phyloP scores from a whole-genome alignment of 2,797 vertebrate genomes.

The Chelonia mydas region DNA sequence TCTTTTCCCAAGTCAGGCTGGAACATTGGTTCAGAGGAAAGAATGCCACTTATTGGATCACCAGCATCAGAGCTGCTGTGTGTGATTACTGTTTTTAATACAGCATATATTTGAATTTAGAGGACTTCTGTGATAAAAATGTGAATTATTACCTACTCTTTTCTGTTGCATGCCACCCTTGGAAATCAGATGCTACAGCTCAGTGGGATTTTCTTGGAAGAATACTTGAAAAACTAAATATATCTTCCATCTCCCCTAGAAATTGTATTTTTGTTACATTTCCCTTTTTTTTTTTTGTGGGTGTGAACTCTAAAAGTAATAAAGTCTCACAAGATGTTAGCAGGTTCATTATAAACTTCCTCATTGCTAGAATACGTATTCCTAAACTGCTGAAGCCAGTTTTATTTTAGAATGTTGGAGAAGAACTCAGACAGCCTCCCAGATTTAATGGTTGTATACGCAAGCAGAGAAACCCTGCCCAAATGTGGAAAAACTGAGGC shows the following conservation, averaged over 20 bases:
- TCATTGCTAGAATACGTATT: neutral
- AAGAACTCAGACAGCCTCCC: neutral
- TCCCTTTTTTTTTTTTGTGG: neutral
- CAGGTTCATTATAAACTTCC: neutral
- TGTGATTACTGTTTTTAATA: neutral
- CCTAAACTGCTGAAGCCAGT: neutral
- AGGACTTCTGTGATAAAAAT: neutral
- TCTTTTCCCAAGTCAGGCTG: neutral
- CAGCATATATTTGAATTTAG: conserved; percentile 17
- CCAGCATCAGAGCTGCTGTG: neutral
- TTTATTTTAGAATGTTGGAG: neutral
- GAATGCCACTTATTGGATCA: neutral
- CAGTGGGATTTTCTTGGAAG: neutral
- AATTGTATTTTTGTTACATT: neutral
- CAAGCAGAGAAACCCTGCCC: conserved; percentile 41
- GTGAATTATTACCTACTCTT: neutral
- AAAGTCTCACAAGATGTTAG: neutral
- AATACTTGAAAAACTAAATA: neutral
- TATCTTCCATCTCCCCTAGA: neutral
- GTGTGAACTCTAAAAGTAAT: neutral
- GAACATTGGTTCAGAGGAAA: neutral
- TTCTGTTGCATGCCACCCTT: neutral
- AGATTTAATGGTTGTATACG: neutral
- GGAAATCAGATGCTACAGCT: neutral
- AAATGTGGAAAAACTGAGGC: conserved; percentile 54